Percentiles rank a stretch among this genome's conserved stretches.
Conservation (phyloP, 2,797 vertebrate species). For the Australoheros facetus region DNA sequence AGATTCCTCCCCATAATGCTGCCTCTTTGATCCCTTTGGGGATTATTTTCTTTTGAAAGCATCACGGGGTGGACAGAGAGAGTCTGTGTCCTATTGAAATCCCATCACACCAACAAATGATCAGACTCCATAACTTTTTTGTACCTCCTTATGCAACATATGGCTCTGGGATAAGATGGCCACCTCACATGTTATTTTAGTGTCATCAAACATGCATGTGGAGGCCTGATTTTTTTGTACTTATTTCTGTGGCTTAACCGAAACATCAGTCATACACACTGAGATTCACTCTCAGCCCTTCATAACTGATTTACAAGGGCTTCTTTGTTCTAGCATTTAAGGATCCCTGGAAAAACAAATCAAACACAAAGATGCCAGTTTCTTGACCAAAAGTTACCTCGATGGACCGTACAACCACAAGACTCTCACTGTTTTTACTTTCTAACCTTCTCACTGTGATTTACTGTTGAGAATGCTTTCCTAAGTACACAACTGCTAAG, state of each 20-base stretch:
- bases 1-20: neutral
- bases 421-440: neutral
- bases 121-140: neutral
- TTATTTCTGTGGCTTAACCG: neutral
- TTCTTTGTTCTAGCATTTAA: neutral
- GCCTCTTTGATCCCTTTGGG: neutral
- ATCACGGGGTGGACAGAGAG: neutral
- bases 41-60: neutral
- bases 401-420: neutral
- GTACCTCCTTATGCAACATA: neutral
- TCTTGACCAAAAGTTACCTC: neutral
- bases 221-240: neutral
- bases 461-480: neutral
- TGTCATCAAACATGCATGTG: neutral
- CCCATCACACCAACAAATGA: neutral
- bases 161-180: neutral
- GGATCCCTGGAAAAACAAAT: neutral
- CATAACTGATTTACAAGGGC: neutral
- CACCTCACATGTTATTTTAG: accelerated
- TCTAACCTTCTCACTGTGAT: neutral
- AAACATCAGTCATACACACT: neutral
- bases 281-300: neutral
- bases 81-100: neutral
- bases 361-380: neutral
- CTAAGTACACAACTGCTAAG: neutral